Conservation (phyloP, 2,113 vertebrate genomes). For the Mystacornis crossleyi region DNA sequence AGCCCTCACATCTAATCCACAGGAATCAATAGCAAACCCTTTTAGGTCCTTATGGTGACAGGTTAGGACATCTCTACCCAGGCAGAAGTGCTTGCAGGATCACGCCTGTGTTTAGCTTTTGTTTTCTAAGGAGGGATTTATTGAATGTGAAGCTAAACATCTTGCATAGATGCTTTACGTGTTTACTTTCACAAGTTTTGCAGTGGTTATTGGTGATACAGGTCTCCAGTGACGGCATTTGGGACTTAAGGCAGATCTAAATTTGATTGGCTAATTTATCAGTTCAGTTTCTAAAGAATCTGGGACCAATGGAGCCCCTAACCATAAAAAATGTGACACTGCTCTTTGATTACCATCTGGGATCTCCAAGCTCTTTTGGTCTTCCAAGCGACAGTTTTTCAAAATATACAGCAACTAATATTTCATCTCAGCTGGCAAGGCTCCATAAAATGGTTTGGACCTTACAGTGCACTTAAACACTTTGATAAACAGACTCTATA, state of each 20-base stretch:
- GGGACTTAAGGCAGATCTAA: conserved; percentile 32
- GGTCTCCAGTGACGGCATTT: neutral
- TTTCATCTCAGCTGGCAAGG: conserved; percentile 54
- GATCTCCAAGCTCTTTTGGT: conserved; percentile 38
- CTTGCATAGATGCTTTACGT: neutral
- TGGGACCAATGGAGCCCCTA: neutral
- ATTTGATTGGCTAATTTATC: conserved; percentile 34
- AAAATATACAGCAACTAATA: conserved; percentile 56
- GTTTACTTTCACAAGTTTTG: neutral
- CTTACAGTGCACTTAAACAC: conserved; percentile 27
- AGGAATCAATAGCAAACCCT: neutral
- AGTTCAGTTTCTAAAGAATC: neutral
- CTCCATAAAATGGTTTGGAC: conserved; percentile 52
- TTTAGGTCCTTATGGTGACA: neutral
- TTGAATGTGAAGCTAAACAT: neutral
- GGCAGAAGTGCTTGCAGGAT: neutral
- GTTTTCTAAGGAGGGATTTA: neutral
- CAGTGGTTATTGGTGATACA: neutral
- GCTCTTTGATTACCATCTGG: conserved; percentile 28
- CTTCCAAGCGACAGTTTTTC: conserved; percentile 33
- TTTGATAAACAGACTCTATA: conserved; percentile 49
- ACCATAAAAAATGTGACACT: conserved; percentile 42
- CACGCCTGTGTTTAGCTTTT: neutral
- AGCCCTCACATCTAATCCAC: neutral
- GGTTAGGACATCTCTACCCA: neutral